Percentiles rank a stretch among this genome's conserved stretches.
phyloP scores from a whole-genome alignment of 2,113 vertebrate genomes.

The Odontophorus gujanensis region DNA sequence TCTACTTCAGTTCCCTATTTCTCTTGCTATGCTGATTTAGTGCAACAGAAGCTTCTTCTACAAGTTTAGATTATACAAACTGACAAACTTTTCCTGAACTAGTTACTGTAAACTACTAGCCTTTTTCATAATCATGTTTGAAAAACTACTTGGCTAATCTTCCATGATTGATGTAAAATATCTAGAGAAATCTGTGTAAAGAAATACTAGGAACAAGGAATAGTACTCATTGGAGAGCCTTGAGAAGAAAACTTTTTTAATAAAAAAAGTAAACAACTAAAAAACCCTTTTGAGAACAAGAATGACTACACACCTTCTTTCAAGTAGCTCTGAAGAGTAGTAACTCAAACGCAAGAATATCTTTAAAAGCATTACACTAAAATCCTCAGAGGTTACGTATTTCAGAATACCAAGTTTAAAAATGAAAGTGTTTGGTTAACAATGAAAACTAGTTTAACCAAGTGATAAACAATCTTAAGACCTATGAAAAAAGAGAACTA shows the following conservation, averaged over 20 bases:
- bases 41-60: background rate
- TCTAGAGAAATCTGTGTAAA: background rate
- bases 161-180: background rate
- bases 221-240: background rate
- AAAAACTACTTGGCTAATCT: background rate
- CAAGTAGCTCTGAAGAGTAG: background rate
- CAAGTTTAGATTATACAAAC: background rate
- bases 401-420: background rate
- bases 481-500: background rate
- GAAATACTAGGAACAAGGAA: background rate
- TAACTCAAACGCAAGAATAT: background rate
- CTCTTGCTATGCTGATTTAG: background rate
- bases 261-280: background rate
- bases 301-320: background rate
- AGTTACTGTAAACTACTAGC: background rate
- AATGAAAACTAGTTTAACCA: background rate
- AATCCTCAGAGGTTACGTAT: background rate
- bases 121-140: background rate
- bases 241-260: background rate
- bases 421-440: background rate
- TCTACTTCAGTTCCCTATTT: background rate
- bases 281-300: background rate
- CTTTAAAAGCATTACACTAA: background rate
- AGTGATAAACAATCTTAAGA: background rate
- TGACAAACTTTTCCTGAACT: background rate